Percentiles rank a stretch among this genome's conserved stretches.
phyloP scores from a whole-genome alignment of 2,888 invertebrate genomes.

The Apantesis nais region DNA sequence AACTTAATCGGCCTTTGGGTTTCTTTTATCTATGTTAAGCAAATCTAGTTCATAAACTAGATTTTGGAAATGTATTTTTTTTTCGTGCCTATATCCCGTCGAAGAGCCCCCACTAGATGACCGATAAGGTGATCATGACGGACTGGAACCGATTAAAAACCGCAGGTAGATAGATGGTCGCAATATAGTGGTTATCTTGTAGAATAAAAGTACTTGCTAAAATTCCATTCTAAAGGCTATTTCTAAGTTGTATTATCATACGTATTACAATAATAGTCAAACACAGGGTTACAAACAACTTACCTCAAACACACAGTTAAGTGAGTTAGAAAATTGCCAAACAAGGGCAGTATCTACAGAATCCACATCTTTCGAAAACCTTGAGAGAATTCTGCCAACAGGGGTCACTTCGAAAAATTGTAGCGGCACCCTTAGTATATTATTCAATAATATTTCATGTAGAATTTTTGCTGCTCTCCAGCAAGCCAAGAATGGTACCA shows the following conservation, averaged over 20 bases:
- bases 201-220: too few species aligned
- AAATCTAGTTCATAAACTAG: neutral
- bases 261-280: neutral
- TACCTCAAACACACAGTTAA: conserved; percentile 91
- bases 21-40: neutral
- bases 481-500: conserved; percentile 89
- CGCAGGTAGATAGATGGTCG: too few species aligned
- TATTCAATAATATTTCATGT: conserved; percentile 86
- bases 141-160: too few species aligned
- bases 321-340: conserved; percentile 87
- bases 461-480: conserved; percentile 88
- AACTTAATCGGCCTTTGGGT: neutral
- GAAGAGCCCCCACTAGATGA: too few species aligned
- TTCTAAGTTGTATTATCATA: too few species aligned
- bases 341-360: conserved; percentile 89
- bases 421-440: conserved; percentile 88
- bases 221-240: too few species aligned
- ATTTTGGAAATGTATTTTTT: neutral
- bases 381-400: conserved; percentile 89
- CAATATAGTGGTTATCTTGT: too few species aligned
- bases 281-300: conserved; percentile 36
- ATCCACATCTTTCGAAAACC: conserved; percentile 91
- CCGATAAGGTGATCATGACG: too few species aligned
- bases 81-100: too few species aligned
- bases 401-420: conserved; percentile 93